Conservation (phyloP, 2,797 vertebrate species). For the Sciaenops ocellatus region DNA sequence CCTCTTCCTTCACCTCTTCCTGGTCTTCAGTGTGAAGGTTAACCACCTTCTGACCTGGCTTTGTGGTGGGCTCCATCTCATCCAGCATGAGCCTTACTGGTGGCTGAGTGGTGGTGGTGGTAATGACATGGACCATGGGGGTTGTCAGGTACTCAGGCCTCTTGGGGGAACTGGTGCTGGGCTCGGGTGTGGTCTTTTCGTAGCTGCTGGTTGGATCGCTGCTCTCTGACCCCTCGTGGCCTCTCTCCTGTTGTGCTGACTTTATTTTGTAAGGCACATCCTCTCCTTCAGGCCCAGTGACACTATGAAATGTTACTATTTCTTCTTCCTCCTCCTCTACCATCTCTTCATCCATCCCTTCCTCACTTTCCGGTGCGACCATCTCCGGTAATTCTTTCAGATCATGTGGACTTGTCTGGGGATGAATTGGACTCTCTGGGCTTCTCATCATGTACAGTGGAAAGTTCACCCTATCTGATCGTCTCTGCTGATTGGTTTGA, state of each 20-base stretch:
- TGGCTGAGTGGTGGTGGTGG: slow-evolving; percentile 78
- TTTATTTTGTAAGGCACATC: slow-evolving; percentile 39
- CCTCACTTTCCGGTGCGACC: neutral
- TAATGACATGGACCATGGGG: slow-evolving; percentile 72
- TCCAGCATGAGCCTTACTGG: slow-evolving; percentile 56
- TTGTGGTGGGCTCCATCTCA: slow-evolving; percentile 59
- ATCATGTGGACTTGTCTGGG: slow-evolving; percentile 7
- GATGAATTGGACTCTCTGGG: slow-evolving; percentile 11
- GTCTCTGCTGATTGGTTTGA: slow-evolving; percentile 45
- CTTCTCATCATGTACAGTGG: slow-evolving; percentile 1
- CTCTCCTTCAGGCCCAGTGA: slow-evolving; percentile 30
- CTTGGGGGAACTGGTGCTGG: slow-evolving; percentile 30
- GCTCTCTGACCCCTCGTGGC: slow-evolving; percentile 27
- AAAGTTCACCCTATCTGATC: slow-evolving; percentile 29
- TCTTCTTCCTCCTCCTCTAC: slow-evolving; percentile 36
- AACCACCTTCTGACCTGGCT: slow-evolving; percentile 68
- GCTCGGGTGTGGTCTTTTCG: slow-evolving; percentile 33
- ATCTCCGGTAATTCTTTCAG: slow-evolving; percentile 15
- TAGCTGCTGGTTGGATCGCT: slow-evolving; percentile 39
- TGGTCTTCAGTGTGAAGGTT: slow-evolving; percentile 74
- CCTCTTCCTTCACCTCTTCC: slow-evolving; percentile 46
- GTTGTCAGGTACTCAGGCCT: slow-evolving; percentile 55
- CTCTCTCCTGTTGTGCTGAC: slow-evolving; percentile 26
- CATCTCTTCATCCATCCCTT: slow-evolving; percentile 3
- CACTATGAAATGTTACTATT: slow-evolving; percentile 37